Percentiles rank a stretch among this genome's conserved stretches.
Evolutionary conservation across 1,140 invertebrate species (phyloP).

Genomic region (Diprion similis): DNA sequence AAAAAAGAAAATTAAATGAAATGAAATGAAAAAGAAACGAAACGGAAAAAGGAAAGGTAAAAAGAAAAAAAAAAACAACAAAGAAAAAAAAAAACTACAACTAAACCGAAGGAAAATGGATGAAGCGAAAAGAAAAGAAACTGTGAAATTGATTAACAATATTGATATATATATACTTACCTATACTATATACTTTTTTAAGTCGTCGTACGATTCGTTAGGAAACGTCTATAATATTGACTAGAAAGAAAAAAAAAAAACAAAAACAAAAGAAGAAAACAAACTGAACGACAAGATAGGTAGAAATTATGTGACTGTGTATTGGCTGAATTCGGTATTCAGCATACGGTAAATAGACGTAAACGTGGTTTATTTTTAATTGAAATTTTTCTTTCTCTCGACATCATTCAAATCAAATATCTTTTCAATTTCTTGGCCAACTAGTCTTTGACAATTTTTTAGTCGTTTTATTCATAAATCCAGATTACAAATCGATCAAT

Average conservation of each 20-base stretch:
- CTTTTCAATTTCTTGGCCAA: no score
- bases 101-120: no score
- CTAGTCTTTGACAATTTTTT: no score
- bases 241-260: constrained; percentile 19
- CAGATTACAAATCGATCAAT: no score
- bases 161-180: background rate
- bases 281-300: constrained; percentile 19
- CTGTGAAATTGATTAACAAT: no score
- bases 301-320: constrained; percentile 9
- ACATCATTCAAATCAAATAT: no score
- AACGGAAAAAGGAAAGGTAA: background rate
- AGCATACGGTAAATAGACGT: background rate
- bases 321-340: constrained; percentile 4
- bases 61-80: no score
- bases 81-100: no score
- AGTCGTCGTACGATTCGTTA: constrained; percentile 52
- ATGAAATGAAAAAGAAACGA: background rate
- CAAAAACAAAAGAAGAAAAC: constrained; percentile 24
- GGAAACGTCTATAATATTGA: constrained; percentile 42
- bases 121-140: no score
- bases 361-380: background rate
- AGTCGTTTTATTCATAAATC: no score
- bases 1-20: no score
- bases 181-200: constrained; percentile 16
- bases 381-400: background rate